Base-by-base conservation (phyloP, 2,113 vertebrate genomes). In the Toxotes chatareus region DNA sequence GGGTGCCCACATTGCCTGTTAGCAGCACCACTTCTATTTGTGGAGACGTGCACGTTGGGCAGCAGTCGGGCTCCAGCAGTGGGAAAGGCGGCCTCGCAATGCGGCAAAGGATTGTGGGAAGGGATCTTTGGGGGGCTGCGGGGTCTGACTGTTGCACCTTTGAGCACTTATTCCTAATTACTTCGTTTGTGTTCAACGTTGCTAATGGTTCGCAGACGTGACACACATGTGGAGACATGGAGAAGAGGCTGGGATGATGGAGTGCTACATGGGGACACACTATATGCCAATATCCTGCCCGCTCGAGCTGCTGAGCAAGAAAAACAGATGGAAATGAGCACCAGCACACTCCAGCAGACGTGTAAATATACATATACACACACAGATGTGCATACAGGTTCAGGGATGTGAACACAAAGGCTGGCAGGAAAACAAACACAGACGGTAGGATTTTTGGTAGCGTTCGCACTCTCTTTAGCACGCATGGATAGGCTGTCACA, bases 81-180 rank as follows among this genome's bases (percentile, higher is more conserved):
- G 91, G 87, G 89, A 93, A 89, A 8, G 31, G 72, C 17, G 40
- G 89, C 88, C 83, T 80, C 81, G 34, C 44, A 83, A 73, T 82
- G 79, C 4, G 7, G 91, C 76, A 69, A 82, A 80, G 92, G 36
- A 86, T 87, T 88, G 86, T 91, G 86, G 87, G 91, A 90, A 73
- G 79, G 57, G 51, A 85, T 78, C 63, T 82, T 77, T 63, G 53
- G 55, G 76, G 67, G 76, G 89, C 76, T 78, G 11, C 6, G 38
- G 85, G 87, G 85, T 86, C 84, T 59, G 51, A 86, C 80, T 66
- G 87, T 94, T 86, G 88, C 93, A 93, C 92, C 94, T 94, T 94
- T 93, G 86, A 94, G 91, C 93, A 93, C 91, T 95, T 95, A 94
- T 80, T 91, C 86, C 85, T 94, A 95, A 95, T 95, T 88, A 93